Percentiles rank a stretch among this genome's conserved stretches.
Conservation (phyloP, 2,797 vertebrate species). For the Leptatherina wallacei region DNA sequence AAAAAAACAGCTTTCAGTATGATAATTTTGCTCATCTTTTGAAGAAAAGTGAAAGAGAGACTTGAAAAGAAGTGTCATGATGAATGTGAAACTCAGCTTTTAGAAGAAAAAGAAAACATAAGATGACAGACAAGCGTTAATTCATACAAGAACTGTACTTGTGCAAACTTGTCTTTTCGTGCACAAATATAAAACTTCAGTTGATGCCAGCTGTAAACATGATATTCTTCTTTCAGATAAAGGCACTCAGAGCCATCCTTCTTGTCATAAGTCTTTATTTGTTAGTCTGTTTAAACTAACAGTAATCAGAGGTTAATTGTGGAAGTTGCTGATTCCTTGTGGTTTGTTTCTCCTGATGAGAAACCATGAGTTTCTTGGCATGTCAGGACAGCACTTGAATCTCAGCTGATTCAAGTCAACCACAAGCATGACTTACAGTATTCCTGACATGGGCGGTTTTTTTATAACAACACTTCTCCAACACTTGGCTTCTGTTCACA, state of each 20-base stretch:
- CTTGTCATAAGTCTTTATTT: no score
- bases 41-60: not conserved
- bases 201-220: conserved; percentile 1
- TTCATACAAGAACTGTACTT: not conserved
- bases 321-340: not conserved
- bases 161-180: conserved; percentile 13
- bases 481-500: conserved; percentile 65
- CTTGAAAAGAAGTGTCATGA: not conserved
- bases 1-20: not conserved
- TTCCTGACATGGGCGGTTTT: conserved; percentile 40
- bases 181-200: not conserved
- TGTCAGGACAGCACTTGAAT: conserved; percentile 24
- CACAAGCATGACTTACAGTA: conserved; percentile 21
- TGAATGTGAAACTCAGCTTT: not conserved
- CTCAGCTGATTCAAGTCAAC: conserved; percentile 49
- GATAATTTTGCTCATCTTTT: not conserved
- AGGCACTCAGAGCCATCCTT: not conserved
- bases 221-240: not conserved
- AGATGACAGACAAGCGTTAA: not conserved
- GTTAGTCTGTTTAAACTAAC: not conserved
- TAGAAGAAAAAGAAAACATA: not conserved
- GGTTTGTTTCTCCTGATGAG: conserved; percentile 25
- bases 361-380: conserved; percentile 15
- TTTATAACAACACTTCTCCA: conserved; percentile 53
- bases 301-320: not conserved